Evolutionary conservation across 2,888 invertebrate species (phyloP).

Genomic region (Quadroppia sp.): DNA sequence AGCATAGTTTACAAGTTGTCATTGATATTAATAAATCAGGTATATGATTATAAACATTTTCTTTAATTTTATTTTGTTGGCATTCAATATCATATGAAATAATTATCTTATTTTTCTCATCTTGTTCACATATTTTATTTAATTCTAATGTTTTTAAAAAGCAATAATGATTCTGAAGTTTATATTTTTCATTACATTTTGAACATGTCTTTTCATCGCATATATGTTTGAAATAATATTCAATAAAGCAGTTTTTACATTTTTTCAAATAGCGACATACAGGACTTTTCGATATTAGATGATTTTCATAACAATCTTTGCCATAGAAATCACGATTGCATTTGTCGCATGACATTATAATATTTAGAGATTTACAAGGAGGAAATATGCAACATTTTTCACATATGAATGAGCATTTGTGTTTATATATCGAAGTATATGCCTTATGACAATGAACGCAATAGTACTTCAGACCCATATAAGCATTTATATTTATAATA

Average conservation of each 20-base stretch:
- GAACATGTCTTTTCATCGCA: not conserved
- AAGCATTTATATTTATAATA: not conserved
- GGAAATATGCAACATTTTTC: not conserved
- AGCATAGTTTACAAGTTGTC: conserved; percentile 11
- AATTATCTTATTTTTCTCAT: not conserved
- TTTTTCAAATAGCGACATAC: too few species aligned
- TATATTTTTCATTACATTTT: not conserved
- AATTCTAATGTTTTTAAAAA: not conserved
- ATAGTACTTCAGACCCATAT: not conserved
- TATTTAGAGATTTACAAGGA: not conserved
- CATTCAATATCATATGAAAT: conserved; percentile 21
- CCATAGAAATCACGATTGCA: not conserved
- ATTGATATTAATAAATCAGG: conserved; percentile 8
- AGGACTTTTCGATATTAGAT: not conserved
- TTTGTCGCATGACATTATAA: not conserved
- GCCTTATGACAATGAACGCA: not conserved
- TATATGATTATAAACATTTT: not conserved
- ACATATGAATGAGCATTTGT: conserved; percentile 3
- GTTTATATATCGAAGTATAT: not conserved
- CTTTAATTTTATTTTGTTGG: not conserved
- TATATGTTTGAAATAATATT: not conserved
- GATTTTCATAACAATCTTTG: not conserved
- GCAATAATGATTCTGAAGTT: conserved; percentile 16
- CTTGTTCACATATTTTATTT: not conserved
- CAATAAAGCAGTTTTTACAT: not conserved